Evolutionary conservation across 2,113 vertebrate species (phyloP).

Genomic region (Pelvicachromis taeniatus): DNA sequence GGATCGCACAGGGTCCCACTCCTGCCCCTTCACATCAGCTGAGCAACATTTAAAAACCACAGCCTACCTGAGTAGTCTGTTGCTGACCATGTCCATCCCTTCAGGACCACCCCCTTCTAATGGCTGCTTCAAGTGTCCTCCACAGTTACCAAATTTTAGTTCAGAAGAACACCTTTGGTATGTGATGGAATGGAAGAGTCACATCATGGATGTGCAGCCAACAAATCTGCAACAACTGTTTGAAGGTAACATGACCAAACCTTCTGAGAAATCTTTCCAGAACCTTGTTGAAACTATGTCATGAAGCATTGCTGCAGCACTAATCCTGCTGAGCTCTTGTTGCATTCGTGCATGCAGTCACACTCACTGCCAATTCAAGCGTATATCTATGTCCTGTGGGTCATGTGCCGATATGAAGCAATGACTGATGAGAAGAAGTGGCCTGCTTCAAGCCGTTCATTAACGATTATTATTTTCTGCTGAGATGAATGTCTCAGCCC

Average conservation of each 20-base stretch:
- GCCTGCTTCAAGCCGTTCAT: not conserved
- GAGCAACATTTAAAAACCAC: no score
- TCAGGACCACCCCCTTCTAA: not conserved
- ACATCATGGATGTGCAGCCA: not conserved
- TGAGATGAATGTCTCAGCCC: not conserved
- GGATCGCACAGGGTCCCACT: no score
- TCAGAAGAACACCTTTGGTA: not conserved
- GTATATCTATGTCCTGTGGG: not conserved
- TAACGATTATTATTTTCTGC: not conserved
- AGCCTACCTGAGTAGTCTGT: no score
- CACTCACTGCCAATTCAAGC: not conserved
- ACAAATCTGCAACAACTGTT: not conserved
- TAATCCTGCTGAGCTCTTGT: not conserved
- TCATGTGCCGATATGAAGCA: not conserved
- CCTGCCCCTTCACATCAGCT: no score
- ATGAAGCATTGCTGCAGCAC: not conserved
- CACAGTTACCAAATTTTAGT: not conserved
- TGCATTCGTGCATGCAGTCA: not conserved
- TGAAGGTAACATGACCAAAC: not conserved
- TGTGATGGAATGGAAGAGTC: not conserved
- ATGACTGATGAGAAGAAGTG: not conserved
- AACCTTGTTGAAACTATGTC: not conserved
- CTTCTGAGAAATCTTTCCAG: not conserved
- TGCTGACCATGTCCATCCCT: no score
- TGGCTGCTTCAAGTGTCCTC: not conserved